phyloP scores from a whole-genome alignment of 2,797 vertebrate genomes.

The Chiloscyllium punctatum region DNA sequence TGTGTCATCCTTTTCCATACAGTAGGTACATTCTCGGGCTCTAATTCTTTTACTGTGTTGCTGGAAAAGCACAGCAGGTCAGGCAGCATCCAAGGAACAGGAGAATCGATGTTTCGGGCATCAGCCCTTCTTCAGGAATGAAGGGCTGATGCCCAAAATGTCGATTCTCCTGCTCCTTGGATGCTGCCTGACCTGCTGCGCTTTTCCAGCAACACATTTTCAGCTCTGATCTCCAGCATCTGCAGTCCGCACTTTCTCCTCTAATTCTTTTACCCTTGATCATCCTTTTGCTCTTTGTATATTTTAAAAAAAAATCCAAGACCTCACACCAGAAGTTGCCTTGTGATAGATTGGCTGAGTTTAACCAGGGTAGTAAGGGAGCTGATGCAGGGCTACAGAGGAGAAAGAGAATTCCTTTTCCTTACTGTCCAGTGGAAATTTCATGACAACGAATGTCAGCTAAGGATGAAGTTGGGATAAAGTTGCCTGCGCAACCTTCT shows the following conservation, averaged over 20 bases:
- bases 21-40: not conserved
- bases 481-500: not conserved
- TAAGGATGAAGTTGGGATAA: not conserved
- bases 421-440: not conserved
- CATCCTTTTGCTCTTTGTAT: not conserved
- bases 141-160: too few species aligned
- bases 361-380: not conserved
- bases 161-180: too few species aligned
- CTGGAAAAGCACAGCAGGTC: too few species aligned
- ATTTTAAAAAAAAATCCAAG: not conserved
- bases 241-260: too few species aligned
- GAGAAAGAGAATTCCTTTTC: not conserved
- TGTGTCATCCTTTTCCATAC: not conserved
- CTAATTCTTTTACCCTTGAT: not conserved
- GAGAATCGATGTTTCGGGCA: too few species aligned
- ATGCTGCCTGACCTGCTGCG: too few species aligned
- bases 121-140: too few species aligned
- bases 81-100: too few species aligned
- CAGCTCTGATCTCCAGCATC: too few species aligned
- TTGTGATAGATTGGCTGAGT: not conserved
- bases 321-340: not conserved
- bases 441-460: not conserved
- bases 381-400: not conserved
- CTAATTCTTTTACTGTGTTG: not conserved
- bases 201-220: too few species aligned